Evolutionary conservation across 1,140 invertebrate genomes (phyloP).

Genomic region (Antheraea pernyi): DNA sequence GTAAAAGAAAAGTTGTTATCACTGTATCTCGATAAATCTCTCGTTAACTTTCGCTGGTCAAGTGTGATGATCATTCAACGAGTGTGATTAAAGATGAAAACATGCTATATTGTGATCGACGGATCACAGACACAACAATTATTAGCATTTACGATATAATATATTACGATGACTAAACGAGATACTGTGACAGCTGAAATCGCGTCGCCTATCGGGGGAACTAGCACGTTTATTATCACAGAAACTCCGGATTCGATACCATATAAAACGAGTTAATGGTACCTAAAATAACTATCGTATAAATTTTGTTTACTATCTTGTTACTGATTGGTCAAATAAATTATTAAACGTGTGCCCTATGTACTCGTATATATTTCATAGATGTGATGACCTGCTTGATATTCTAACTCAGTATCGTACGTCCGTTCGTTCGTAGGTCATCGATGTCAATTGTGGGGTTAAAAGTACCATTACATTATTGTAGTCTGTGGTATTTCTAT

Average conservation of each 20-base stretch:
- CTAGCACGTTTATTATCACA: conserved; percentile 11
- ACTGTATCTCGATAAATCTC: background rate
- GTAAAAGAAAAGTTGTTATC: conserved; percentile 1
- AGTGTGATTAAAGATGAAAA: background rate
- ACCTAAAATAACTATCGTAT: background rate
- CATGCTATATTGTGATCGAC: background rate
- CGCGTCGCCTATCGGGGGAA: conserved; percentile 2
- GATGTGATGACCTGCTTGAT: too few species aligned
- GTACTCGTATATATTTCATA: too few species aligned
- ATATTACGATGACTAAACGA: conserved; percentile 8
- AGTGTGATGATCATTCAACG: background rate
- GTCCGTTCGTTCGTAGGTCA: background rate
- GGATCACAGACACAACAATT: conserved; percentile 8
- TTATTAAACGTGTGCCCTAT: background rate
- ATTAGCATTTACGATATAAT: background rate
- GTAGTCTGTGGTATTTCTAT: too few species aligned
- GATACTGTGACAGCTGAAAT: conserved; percentile 7
- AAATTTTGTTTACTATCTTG: background rate
- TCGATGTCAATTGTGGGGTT: too few species aligned
- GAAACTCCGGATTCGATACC: background rate
- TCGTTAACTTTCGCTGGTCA: background rate
- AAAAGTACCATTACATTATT: too few species aligned
- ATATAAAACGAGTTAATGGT: conserved; percentile 6
- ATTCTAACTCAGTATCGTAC: too few species aligned
- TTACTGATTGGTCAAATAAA: background rate